Evolutionary conservation across 2,888 invertebrate species (phyloP), one percentile per base, ranked within the genome.

Genomic region (Atrina japonica): DNA sequence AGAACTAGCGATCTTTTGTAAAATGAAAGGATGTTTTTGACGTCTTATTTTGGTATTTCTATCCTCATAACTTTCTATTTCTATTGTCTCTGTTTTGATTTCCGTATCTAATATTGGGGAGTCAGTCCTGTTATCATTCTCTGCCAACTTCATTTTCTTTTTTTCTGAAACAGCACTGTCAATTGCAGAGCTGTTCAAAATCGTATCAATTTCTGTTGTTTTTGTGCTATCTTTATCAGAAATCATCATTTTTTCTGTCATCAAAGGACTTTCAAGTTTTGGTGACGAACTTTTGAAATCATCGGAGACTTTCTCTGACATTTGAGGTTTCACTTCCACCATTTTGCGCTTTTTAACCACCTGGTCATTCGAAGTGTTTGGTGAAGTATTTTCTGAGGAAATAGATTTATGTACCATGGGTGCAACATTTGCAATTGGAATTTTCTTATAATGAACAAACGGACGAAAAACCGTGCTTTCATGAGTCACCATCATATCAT

Each of bases 391-490:
- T 59, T 59, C 43, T 30, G 30, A 47, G 14, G 47, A 47, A 11
- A 49, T 9, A 30, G 43, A 43, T 56, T 56, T 55, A 49, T 73
- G 69, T 29, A 76, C 52, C 65, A 76, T 76, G 3, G 76, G 76
- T 0, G 76, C 73, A 43, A 76, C 76, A 45, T 76, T 76, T 9
- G 76, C 76, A 3, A 76, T 61, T 3, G 76, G 76, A 14, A 76
- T 76, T 23, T 60, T 52, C 43, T 74, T 74, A 21, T 58, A 64
- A 23, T 49, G 64, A 14, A 52, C 3, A 11, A 50, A 52, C 30
- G 56, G 64, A 30, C 69, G 41, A 52, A 69, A 69, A 21, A 53
- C 64, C 18, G 49, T 69, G 23, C 50, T 58, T 1, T 58, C 49
- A 3, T 53, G 50, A 21, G 70, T 70, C 1, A 73, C 73, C 58